Evolutionary conservation across 1,140 invertebrate genomes (phyloP), one percentile per base, ranked within the genome.

Genomic region (Heliconius himera): DNA sequence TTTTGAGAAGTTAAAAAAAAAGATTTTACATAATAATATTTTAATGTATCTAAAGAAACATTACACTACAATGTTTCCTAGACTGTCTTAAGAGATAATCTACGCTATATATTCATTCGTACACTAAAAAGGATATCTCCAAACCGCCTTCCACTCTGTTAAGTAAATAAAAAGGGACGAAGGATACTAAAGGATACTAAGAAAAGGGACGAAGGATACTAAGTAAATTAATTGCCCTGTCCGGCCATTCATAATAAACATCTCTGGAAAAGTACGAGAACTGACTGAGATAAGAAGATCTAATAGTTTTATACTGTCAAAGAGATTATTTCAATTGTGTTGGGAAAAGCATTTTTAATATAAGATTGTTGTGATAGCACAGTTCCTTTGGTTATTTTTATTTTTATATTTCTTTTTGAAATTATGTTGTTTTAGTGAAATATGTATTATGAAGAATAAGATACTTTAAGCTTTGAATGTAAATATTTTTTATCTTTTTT

Each of bases 91-190:
- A 22, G 2, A 56, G n/a, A 56, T 56, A 22, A n/a, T 56, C n/a
- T 56, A 56, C 1, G n/a, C 54, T 22, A 22, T 22, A 56, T 22
- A 56, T 54, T 56, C 54, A 51, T 4, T 46, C 4, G n/a, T 56
- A 56, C 54, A 56, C 20, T 22, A 56, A 56, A 46, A 56, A 22
- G n/a, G 54, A 56, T 56, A 56, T 56, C 54, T 56, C 11, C 54
- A 56, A 22, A 76, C 20, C 70, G 66, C 36, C 70, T 77, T 77
- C 76, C 76, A 70, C 56, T 70, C 66, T 70, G 60, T 77, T 77
- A 51, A 71, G 70, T 77, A 71, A 71, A 77, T 71, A 77, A 76
- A 70, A 77, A 70, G 38, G 76, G 76, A 71, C 66, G n/a, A n/a
- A n/a, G n/a, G n/a, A n/a, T n/a, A n/a, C n/a, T n/a, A n/a, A n/a